Conservation (phyloP, 2,797 vertebrate species). For the Pseudotriccus pelzelni region DNA sequence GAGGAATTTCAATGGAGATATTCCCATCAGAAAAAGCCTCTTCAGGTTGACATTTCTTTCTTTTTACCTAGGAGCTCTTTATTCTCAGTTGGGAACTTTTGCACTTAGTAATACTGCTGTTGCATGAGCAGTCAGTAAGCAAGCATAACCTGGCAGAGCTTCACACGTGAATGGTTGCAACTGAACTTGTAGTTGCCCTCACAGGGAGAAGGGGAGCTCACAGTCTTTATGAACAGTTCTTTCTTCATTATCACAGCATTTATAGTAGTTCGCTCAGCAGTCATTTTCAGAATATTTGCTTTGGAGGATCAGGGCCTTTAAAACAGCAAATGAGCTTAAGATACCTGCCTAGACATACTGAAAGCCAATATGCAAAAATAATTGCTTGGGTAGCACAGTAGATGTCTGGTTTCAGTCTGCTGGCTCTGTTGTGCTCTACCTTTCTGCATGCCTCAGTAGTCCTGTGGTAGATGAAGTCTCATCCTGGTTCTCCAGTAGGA, state of each 20-base stretch:
- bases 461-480: rapidly evolving
- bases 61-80: background rate
- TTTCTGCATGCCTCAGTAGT: background rate
- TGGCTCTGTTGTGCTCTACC: background rate
- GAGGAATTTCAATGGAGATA: background rate
- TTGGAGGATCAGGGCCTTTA: background rate
- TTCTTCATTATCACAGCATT: background rate
- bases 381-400: background rate
- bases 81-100: background rate
- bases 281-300: background rate
- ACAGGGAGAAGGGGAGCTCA: background rate
- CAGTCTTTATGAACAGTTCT: background rate
- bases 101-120: background rate
- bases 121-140: background rate
- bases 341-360: background rate
- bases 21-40: background rate
- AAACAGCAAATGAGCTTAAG: background rate
- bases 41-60: background rate
- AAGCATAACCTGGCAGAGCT: background rate
- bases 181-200: background rate
- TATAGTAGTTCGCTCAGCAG: background rate
- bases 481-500: background rate
- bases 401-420: background rate
- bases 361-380: background rate
- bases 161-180: background rate